These are phyloP conservation scores for Schrankia costaestrigalis DNA, from an alignment of 2,888 invertebrate genomes.

Conservation along the genomic window DNA sequence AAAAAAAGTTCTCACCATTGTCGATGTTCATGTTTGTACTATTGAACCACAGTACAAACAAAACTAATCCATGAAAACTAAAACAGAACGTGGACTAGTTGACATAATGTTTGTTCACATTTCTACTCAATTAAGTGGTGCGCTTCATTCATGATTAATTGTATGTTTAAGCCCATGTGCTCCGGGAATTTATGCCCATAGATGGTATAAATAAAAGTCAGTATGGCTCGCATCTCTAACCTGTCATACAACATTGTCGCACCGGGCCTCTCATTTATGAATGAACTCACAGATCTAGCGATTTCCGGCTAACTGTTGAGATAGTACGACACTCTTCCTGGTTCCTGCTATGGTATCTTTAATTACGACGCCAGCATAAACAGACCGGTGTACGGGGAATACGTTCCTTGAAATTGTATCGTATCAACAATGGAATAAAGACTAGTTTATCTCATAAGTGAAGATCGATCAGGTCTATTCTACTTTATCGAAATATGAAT, in stretches of 20 bases:
- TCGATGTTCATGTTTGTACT: constrained; percentile 13
- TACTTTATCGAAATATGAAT: constrained; percentile 75
- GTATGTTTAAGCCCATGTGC: constrained; percentile 44
- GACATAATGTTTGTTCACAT: constrained; percentile 70
- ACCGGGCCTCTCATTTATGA: constrained; percentile 71
- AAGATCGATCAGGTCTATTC: constrained; percentile 61
- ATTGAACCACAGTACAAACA: constrained; percentile 33
- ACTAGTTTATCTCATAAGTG: constrained; percentile 38
- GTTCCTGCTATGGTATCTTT: constrained; percentile 80
- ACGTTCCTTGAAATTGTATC: constrained; percentile 33
- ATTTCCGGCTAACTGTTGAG: constrained; percentile 80
- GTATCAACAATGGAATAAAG: constrained; percentile 45
- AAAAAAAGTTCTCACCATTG: no score
- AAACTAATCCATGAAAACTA: constrained; percentile 38
- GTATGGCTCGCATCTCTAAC: constrained; percentile 48
- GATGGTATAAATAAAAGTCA: constrained; percentile 50
- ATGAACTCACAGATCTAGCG: constrained; percentile 79
- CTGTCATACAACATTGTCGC: constrained; percentile 72
- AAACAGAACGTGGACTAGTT: constrained; percentile 43
- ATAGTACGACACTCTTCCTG: constrained; percentile 81
- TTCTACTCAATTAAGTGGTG: constrained; percentile 73
- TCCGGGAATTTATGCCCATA: constrained; percentile 49
- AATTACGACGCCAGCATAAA: constrained; percentile 71
- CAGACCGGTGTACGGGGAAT: constrained; percentile 44
- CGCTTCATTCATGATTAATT: constrained; percentile 76